Base-by-base conservation (phyloP, 2,113 vertebrate genomes). In the Pollachius pollachius region DNA sequence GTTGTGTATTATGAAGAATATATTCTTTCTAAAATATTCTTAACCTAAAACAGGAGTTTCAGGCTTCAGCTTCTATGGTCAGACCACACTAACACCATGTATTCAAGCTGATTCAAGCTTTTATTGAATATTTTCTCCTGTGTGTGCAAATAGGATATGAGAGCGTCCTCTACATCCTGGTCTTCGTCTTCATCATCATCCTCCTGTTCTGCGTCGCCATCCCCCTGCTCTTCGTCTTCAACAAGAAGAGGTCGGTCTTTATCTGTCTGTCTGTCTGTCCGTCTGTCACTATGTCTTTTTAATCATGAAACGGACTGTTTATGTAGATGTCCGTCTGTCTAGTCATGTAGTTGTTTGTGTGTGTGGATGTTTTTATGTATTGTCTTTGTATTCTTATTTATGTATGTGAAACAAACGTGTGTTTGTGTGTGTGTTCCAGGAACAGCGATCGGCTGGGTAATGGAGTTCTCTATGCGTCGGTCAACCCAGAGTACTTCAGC, bases 401-500 rank as follows among this genome's bases (percentile, higher is more conserved):
- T 61, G 94, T 95, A 73, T n/a, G 23, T n/a, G 1, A 62, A 84
- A 13, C 18, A 48, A 12, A 15, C 13, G 59, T 61, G 59, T 61
- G 59, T 91, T 91, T 2, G 41, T 30, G 65, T 70, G 62, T 76
- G 63, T 70, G 80, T 48, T 62, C 54, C 91, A 97, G 96, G 81
- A 96, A 94, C 84, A 97, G 81, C 37, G 96, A 95, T 85, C 91
- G 97, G 37, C 92, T 99, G 70, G 97, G 97, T 41, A 99, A 99
- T 27, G 97, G 97, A 66, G 96, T 99, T 0, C 87, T 99, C 23
- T 99, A 98, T 0, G 97, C 97, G 0, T 99, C 97, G 0, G 97
- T 99, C 88, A 99, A 99, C 84, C 97, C 97, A 0, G 97, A 99
- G 77, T 99, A 99, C 87, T 98, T 99, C 92, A 99, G 97, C 2